Percentiles rank a stretch among this genome's conserved stretches.
Conservation (phyloP, 2,888 invertebrate species). For the Clostera curtula region DNA sequence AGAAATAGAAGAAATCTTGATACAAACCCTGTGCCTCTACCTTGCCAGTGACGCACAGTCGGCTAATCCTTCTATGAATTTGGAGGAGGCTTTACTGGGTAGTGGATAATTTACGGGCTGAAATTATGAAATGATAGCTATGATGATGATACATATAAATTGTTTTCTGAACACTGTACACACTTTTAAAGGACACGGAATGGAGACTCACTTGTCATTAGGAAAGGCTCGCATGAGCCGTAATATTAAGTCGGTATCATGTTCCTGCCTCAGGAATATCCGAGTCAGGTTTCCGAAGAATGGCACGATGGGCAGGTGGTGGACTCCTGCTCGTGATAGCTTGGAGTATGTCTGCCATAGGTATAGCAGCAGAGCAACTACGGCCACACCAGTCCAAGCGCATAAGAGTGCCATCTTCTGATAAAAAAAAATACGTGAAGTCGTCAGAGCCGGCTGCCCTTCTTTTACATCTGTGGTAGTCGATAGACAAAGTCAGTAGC, state of each 20-base stretch:
- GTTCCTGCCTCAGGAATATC: conserved; percentile 12
- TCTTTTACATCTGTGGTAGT: too few species aligned
- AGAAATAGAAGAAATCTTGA: too few species aligned
- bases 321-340: conserved; percentile 30
- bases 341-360: conserved; percentile 19
- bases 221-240: conserved; percentile 27
- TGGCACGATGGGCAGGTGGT: conserved; percentile 18
- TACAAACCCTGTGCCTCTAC: too few species aligned
- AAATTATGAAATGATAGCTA: background rate
- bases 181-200: background rate
- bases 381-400: conserved; percentile 22
- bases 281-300: conserved; percentile 21
- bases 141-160: background rate
- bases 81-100: too few species aligned
- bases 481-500: too few species aligned
- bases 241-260: conserved; percentile 21
- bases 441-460: too few species aligned
- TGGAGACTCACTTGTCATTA: conserved; percentile 33
- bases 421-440: too few species aligned
- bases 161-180: too few species aligned
- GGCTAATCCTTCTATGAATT: too few species aligned
- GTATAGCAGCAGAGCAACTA: conserved; percentile 16
- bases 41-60: too few species aligned
- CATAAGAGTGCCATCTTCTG: conserved; percentile 22
- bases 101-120: too few species aligned